phyloP scores from a whole-genome alignment of 2,888 invertebrate species.

The Pandemis heparana region DNA sequence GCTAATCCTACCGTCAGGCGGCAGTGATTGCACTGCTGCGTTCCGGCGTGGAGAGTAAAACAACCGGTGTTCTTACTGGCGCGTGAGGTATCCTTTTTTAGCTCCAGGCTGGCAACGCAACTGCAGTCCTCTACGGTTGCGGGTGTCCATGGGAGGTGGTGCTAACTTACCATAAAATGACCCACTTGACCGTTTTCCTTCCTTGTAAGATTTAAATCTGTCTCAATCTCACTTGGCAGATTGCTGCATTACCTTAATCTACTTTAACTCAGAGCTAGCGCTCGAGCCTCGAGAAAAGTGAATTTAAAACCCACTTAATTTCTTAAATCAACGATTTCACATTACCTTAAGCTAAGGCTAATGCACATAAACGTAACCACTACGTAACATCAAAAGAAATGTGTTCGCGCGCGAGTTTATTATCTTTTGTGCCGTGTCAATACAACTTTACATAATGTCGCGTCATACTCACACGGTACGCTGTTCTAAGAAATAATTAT shows the following conservation, averaged over 20 bases:
- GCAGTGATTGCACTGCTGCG: too few species aligned
- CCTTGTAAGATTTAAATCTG: too few species aligned
- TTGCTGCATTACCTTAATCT: neutral
- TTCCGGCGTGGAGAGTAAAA: too few species aligned
- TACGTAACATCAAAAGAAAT: constrained; percentile 41
- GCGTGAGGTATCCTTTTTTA: too few species aligned
- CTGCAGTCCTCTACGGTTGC: too few species aligned
- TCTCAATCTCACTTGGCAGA: neutral
- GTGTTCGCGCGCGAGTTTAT: constrained; percentile 26
- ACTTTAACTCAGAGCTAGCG: neutral
- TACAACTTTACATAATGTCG: constrained; percentile 41
- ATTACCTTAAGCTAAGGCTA: constrained; percentile 17
- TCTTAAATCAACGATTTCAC: constrained; percentile 12
- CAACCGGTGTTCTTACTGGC: too few species aligned
- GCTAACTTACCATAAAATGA: too few species aligned
- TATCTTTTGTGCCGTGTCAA: constrained; percentile 40
- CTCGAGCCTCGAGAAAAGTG: neutral
- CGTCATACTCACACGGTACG: constrained; percentile 32
- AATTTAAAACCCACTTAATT: constrained; percentile 3
- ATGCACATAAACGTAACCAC: constrained; percentile 16
- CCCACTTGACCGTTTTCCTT: too few species aligned
- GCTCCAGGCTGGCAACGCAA: too few species aligned
- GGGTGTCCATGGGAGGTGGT: too few species aligned
- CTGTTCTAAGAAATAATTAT: constrained; percentile 35
- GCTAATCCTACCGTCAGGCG: too few species aligned